These are phyloP conservation scores for Ectemnius continuus DNA, from an alignment of 2,888 invertebrate species.

Conservation along the genomic window DNA sequence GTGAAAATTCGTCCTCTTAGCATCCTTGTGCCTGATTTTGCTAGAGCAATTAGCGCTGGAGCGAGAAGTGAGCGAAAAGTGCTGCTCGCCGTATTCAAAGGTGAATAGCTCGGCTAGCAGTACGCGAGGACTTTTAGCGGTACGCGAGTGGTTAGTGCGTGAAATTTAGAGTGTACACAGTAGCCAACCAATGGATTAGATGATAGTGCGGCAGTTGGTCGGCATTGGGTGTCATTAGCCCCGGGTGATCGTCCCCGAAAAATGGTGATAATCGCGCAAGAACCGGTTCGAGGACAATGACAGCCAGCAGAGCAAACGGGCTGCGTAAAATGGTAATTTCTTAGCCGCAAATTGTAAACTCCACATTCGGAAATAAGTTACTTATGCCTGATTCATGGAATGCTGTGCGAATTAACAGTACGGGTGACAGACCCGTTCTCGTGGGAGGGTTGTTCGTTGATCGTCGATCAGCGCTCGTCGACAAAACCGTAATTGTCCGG, in stretches of 20 bases:
- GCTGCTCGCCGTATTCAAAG: too few relatives aligned
- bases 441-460: conserved; percentile 21
- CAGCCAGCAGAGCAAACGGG: conserved; percentile 45
- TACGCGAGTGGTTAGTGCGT: conserved; percentile 26
- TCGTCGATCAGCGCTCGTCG: conserved; percentile 45
- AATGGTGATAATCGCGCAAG: conserved; percentile 37
- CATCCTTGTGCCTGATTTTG: conserved; percentile 1
- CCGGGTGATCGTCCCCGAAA: conserved; percentile 23
- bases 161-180: conserved; percentile 9
- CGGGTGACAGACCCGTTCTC: too few relatives aligned
- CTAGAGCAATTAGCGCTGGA: background rate
- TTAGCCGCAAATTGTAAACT: background rate
- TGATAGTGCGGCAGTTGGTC: conserved; percentile 10
- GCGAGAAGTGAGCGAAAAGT: background rate
- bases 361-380: too few relatives aligned
- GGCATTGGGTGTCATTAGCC: background rate
- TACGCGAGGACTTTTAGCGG: background rate
- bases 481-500: conserved; percentile 37
- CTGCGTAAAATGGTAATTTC: conserved; percentile 61
- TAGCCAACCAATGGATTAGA: conserved; percentile 4
- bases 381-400: too few relatives aligned
- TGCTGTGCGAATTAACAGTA: too few relatives aligned
- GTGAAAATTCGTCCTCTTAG: too few relatives aligned
- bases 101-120: too few relatives aligned
- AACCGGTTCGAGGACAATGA: conserved; percentile 45